Percentiles rank a stretch among this genome's conserved stretches.
Evolutionary conservation across 2,797 vertebrate genomes (phyloP).

Genomic region (Artibeus jamaicensis): DNA sequence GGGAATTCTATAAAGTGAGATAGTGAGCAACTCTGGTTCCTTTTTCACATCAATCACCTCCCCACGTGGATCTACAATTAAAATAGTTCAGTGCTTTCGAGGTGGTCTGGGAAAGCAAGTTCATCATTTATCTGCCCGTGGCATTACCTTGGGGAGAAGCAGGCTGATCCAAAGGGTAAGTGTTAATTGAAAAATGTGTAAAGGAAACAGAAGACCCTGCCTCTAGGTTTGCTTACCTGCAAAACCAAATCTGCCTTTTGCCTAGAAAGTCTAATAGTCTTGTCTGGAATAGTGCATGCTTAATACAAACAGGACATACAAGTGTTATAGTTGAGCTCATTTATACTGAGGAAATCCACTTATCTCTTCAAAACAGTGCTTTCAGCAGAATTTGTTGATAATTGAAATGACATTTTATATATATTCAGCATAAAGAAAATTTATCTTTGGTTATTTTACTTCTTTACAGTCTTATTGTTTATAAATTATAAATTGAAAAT

Average conservation of each 20-base stretch:
- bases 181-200: slow-evolving; percentile 79
- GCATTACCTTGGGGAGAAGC: slow-evolving; percentile 48
- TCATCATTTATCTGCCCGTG: slow-evolving; percentile 63
- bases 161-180: slow-evolving; percentile 70
- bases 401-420: neutral
- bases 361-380: neutral
- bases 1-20: slow-evolving; percentile 61
- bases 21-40: slow-evolving; percentile 61
- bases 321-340: neutral
- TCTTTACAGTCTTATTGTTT: neutral
- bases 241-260: slow-evolving; percentile 29
- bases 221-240: slow-evolving; percentile 60
- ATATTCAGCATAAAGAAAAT: neutral
- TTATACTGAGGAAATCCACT: neutral
- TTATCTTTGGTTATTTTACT: neutral
- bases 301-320: neutral
- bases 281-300: neutral
- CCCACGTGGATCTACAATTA: slow-evolving; percentile 71
- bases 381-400: neutral
- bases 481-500: neutral
- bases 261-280: slow-evolving; percentile 49
- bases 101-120: slow-evolving; percentile 64
- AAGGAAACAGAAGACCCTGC: slow-evolving; percentile 55
- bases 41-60: slow-evolving; percentile 76
- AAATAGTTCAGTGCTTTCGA: slow-evolving; percentile 66